phyloP scores from a whole-genome alignment of 2,797 vertebrate genomes.

The Hephaestus fuliginosus region DNA sequence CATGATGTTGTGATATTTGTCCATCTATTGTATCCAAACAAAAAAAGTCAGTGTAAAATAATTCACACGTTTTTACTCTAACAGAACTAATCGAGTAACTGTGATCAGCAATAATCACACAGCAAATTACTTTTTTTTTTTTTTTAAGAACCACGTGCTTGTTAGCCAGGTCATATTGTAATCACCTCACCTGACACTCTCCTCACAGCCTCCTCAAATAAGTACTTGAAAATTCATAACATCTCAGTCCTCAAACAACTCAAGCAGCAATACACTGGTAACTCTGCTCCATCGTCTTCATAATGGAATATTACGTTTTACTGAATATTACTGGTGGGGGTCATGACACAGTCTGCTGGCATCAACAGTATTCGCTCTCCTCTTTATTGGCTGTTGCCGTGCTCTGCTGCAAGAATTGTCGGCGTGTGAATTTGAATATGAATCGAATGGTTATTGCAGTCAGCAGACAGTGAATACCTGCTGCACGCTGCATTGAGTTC shows the following conservation, averaged over 20 bases:
- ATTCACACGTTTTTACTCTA: not conserved
- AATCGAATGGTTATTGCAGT: conserved; percentile 30
- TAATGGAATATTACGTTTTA: conserved; percentile 55
- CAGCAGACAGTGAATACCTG: conserved; percentile 14
- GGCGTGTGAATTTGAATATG: conserved; percentile 26
- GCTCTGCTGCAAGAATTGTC: not conserved
- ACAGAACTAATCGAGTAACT: conserved; percentile 4
- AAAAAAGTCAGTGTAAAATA: not conserved
- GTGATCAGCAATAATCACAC: not conserved
- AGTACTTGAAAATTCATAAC: conserved; percentile 55
- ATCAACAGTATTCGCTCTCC: conserved; percentile 17
- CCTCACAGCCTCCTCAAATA: conserved; percentile 22
- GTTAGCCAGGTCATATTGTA: conserved; percentile 2
- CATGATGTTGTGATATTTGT: conserved; percentile 1
- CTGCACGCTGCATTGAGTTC: conserved; percentile 9
- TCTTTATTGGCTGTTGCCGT: conserved; percentile 30
- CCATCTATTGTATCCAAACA: conserved; percentile 4
- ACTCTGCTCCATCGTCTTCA: conserved; percentile 29
- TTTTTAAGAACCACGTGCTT: not conserved
- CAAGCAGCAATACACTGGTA: conserved; percentile 1
- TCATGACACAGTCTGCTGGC: conserved; percentile 36
- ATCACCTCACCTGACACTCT: conserved; percentile 31
- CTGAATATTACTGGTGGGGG: conserved; percentile 40
- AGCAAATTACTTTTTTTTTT: conserved; percentile 15
- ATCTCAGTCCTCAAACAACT: conserved; percentile 29